phyloP scores from a whole-genome alignment of 1,140 invertebrate species.

The Bombus breviceps region DNA sequence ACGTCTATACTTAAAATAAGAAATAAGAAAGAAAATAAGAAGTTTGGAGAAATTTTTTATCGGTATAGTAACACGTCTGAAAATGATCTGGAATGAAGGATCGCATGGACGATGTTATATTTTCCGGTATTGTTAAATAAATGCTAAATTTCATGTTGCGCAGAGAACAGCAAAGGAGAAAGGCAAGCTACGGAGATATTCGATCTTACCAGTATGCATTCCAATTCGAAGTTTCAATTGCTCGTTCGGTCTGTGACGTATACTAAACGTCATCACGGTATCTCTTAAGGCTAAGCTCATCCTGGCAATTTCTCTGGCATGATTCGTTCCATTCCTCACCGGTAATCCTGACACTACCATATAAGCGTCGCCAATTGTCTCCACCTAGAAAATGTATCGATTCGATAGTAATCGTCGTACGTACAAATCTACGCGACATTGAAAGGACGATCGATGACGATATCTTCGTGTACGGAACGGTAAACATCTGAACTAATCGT shows the following conservation, averaged over 20 bases:
- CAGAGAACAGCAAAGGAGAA: no score
- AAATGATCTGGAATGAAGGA: no score
- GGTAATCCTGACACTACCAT: conserved; percentile 97
- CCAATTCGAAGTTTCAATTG: conserved; percentile 97
- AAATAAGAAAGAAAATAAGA: no score
- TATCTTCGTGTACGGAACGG: no score
- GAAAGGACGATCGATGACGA: no score
- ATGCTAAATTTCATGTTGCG: no score
- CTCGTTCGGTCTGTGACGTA: conserved; percentile 93
- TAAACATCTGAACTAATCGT: no score
- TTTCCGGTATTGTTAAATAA: no score
- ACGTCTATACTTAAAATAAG: no score
- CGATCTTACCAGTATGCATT: conserved; percentile 92
- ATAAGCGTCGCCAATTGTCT: conserved; percentile 99
- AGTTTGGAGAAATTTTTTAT: no score
- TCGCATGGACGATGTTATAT: no score
- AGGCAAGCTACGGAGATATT: neutral
- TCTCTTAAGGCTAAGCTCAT: conserved; percentile 95
- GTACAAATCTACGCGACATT: neutral
- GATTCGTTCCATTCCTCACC: conserved; percentile 92
- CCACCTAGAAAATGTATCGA: conserved; percentile 86
- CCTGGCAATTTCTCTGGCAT: conserved; percentile 95
- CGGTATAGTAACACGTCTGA: no score
- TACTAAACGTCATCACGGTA: conserved; percentile 94
- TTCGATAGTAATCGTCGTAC: neutral